Percentiles rank a stretch among this genome's conserved stretches.
These are phyloP conservation scores for Disparrhopalites patrizii DNA, from an alignment of 2,888 invertebrate species.

Conservation along the genomic window DNA sequence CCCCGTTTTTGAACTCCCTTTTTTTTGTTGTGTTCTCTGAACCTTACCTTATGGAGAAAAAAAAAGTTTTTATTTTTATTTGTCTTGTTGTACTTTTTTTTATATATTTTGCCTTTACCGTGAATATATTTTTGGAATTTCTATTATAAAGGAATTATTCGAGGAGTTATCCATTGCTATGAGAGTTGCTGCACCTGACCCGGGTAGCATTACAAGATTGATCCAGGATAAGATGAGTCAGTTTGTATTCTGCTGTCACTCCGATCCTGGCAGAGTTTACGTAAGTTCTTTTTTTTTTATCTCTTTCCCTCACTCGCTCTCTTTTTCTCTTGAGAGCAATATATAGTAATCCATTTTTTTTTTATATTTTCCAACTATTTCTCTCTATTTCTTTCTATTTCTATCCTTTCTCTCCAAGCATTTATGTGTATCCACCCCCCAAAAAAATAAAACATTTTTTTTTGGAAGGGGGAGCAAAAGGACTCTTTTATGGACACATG, in stretches of 20 bases:
- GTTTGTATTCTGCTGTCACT: slow-evolving; percentile 27
- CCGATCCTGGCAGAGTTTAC: slow-evolving; percentile 26
- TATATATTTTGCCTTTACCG: no score
- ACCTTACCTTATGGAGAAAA: background rate
- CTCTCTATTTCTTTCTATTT: no score
- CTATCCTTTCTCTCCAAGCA: no score
- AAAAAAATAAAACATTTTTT: no score
- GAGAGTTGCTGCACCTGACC: slow-evolving; percentile 41
- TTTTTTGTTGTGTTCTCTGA: background rate
- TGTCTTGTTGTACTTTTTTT: background rate
- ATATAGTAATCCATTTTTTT: no score
- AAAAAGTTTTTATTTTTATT: background rate
- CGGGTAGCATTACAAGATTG: slow-evolving; percentile 24
- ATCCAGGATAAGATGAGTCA: slow-evolving; percentile 25
- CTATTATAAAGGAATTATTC: slow-evolving; percentile 36
- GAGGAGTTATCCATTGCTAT: slow-evolving; percentile 41
- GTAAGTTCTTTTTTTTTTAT: slow-evolving; percentile 16
- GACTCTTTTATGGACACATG: no score
- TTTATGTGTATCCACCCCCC: no score
- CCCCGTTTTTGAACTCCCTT: background rate
- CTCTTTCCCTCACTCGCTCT: no score
- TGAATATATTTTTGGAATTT: no score
- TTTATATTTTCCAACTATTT: no score
- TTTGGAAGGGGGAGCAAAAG: no score
- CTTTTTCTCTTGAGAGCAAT: no score